Base-by-base conservation (phyloP, 92 coral and sea anemone genomes). In the Parazoanthus darwini region DNA sequence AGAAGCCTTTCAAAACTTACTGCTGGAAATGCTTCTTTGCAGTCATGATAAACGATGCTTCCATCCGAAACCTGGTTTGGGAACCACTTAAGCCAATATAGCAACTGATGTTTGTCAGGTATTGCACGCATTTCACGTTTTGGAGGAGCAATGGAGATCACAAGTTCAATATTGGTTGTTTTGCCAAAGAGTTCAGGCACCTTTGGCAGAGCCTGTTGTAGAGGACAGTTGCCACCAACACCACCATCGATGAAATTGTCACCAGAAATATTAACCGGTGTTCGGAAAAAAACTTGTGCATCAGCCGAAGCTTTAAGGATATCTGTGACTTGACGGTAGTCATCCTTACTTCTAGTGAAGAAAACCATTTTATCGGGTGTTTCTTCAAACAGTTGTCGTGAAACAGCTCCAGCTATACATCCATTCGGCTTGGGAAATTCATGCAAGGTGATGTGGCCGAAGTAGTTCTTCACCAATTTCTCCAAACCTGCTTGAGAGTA, bases 211-310 rank as follows among this genome's bases (percentile, higher is more conserved):
- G 91, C 88, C 56, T 82, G 89, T n/a, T 22, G 68, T 10, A 88
- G 58, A 18, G 91, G 91, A 54, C 91, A 88, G 80, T 88, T 88
- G 23, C 88, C 91, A 1, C 91, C 91, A 25, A 81, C 88, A 6
- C 90, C 90, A 35, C 90, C 88, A 33, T 88, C 90, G 1, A 88
- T 33, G 63, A 63, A 88, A 18, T 13, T 48, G 33, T 88, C 90
- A 0, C 87, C 90, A 2, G 26, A 67, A 70, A 88, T 88, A 14
- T 48, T 36, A 43, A 63, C 88, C 15, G 90, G 90, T 16, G 90
- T 88, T 68, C 46, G 74, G 63, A 88, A 88, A 50, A 26, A 88
- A 25, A 88, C 38, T 46, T 88, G 91, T 56, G 91, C 91, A 38
- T 81, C 87, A 20, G 91, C 29, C 25, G 91, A 68, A 5, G 91